Base-by-base conservation (phyloP, 2,113 vertebrate genomes). In the Tauraco erythrolophus region DNA sequence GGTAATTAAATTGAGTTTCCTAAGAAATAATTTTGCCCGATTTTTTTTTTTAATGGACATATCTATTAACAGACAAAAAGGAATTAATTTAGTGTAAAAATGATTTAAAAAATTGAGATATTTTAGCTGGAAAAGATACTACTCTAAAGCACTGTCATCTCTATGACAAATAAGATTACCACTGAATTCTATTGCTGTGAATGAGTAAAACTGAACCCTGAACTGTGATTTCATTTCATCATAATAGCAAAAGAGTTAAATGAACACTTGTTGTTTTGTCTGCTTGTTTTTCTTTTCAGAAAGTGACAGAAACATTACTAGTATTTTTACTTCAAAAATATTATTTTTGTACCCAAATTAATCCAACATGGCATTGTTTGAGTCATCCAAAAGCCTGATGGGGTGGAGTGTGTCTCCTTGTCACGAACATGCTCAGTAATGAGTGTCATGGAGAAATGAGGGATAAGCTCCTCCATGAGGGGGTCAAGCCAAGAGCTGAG, bases 341-440 rank as follows among this genome's bases (percentile, higher is more conserved):
- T 28, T 0, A 25, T 37, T 51, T 84, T 78, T 48, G 5, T 65
- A 19, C 11, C 27, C 84, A 50, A 88, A 71, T 39, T 48, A 76
- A 30, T 77, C 19, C 56, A 79, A 62, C 2, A 22, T 18, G 2
- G 1, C 2, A 39, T 24, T 2, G 1, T 86, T 79, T 79, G 28
- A 77, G 64, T 56, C 8, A 31, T 83, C 15, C 33, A 68, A 58
- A 54, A 10, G 6, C 17, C 16, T 54, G 9, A 23, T 54, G 15
- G 30, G 19, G n/a, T 75, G 31, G 18, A 78, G 4, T 5, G 11
- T 5, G 21, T 53, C 28, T 23, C 21, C 33, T 4, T 7, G 6
- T 41, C 68, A 92, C 31, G 61, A 74, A 46, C 16, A 50, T 1
- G 0, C 4, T 70, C 16, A 41, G 0, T 25, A n/a, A 35, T 6